Percentiles rank a stretch among this genome's conserved stretches.
phyloP scores from a whole-genome alignment of 2,888 invertebrate genomes.

The Himalopsyche anomala region DNA sequence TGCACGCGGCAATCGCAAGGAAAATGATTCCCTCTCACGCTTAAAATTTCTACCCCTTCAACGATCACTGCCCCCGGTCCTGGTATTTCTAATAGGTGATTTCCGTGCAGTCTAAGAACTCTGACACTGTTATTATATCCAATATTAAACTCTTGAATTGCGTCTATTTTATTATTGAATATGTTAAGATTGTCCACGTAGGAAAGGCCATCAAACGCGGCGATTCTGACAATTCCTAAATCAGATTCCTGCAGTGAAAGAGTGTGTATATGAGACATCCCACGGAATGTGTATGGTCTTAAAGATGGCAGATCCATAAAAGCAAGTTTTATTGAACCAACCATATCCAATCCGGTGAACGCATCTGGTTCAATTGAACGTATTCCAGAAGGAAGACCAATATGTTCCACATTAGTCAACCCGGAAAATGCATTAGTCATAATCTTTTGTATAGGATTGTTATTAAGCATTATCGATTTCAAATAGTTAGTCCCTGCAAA shows the following conservation, averaged over 20 bases:
- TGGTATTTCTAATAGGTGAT: slow-evolving; percentile 87
- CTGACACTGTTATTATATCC: slow-evolving; percentile 84
- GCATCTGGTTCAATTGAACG: slow-evolving; percentile 86
- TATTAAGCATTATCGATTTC: slow-evolving; percentile 86
- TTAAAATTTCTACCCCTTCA: slow-evolving; percentile 83
- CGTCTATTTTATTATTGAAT: slow-evolving; percentile 90
- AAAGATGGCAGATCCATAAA: slow-evolving; percentile 89
- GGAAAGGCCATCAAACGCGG: slow-evolving; percentile 86
- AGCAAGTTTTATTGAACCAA: slow-evolving; percentile 88
- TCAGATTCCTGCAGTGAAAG: slow-evolving; percentile 90
- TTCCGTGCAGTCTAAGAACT: slow-evolving; percentile 85
- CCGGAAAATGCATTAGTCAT: slow-evolving; percentile 90
- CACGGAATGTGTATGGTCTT: slow-evolving; percentile 84
- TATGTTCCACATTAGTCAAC: slow-evolving; percentile 87
- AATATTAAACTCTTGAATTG: slow-evolving; percentile 85
- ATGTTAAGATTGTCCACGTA: slow-evolving; percentile 85
- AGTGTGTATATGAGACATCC: slow-evolving; percentile 84
- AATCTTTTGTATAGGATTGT: slow-evolving; percentile 89
- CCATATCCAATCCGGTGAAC: slow-evolving; percentile 87
- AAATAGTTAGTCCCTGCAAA: slow-evolving; percentile 93
- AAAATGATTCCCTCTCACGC: slow-evolving; percentile 87
- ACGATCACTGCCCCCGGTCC: slow-evolving; percentile 81
- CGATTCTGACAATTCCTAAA: slow-evolving; percentile 83
- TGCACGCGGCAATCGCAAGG: slow-evolving; percentile 92
- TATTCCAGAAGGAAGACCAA: slow-evolving; percentile 90